Evolutionary conservation across 2,797 vertebrate genomes (phyloP).

Genomic region (Sebastes matsubarae): DNA sequence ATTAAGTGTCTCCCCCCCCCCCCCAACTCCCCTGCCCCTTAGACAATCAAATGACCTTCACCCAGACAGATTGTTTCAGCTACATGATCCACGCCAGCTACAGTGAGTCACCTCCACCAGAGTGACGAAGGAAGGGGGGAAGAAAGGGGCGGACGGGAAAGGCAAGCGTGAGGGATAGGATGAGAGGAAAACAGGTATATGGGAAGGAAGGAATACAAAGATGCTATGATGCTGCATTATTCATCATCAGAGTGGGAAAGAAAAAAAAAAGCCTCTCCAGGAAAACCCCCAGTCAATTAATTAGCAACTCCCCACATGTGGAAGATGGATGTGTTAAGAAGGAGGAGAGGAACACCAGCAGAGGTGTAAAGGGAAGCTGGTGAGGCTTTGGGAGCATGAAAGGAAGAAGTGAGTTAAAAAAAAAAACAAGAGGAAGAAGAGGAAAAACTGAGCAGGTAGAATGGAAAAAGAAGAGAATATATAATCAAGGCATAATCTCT

Average conservation of each 20-base stretch:
- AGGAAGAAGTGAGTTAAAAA: neutral
- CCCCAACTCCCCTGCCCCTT: neutral
- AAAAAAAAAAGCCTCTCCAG: slow-evolving; percentile 8
- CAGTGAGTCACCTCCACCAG: slow-evolving; percentile 48
- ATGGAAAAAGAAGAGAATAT: too few species aligned
- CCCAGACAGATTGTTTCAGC: slow-evolving; percentile 54
- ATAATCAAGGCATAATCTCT: too few species aligned
- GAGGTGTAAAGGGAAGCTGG: neutral
- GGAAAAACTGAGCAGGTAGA: neutral
- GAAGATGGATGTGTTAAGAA: slow-evolving; percentile 10
- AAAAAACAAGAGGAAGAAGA: neutral
- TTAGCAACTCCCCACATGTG: slow-evolving; percentile 42
- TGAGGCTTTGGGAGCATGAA: neutral
- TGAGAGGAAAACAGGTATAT: neutral
- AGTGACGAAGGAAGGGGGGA: neutral
- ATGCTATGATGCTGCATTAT: slow-evolving; percentile 17
- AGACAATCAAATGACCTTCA: slow-evolving; percentile 63
- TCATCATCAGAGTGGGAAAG: neutral
- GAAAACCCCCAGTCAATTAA: slow-evolving; percentile 57
- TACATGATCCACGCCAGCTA: slow-evolving; percentile 44
- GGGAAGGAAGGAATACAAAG: neutral
- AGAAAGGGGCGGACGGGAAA: neutral
- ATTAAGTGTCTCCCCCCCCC: slow-evolving; percentile 10
- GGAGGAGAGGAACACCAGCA: neutral
- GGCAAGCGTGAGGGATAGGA: neutral